phyloP scores from a whole-genome alignment of 2,113 vertebrate genomes.

The zebrafish (Danio rerio) region GRCz12tu NC_133176.1:25144501-25145000 shows the following conservation, averaged over 20 bases:
- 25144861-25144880: slow-evolving; percentile 54
- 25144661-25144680: slow-evolving; percentile 88
- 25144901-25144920: slow-evolving; percentile 76
- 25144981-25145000: slow-evolving; percentile 91
- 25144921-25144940: slow-evolving; percentile 66
- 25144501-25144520: slow-evolving; percentile 92
- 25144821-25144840: slow-evolving; percentile 32
- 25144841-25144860: slow-evolving; percentile 36
- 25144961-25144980: slow-evolving; percentile 88
- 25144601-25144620: slow-evolving; percentile 69
- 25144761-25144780: slow-evolving; percentile 40
- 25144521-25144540: slow-evolving; percentile 86
- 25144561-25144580: slow-evolving; percentile 57
- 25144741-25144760: slow-evolving; percentile 30
- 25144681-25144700: slow-evolving; percentile 91
- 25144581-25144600: slow-evolving; percentile 57
- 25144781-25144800: not conserved
- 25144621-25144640: slow-evolving; percentile 89
- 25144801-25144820: not conserved
- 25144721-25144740: slow-evolving; percentile 43
- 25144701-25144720: slow-evolving; percentile 81
- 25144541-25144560: slow-evolving; percentile 67
- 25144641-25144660: slow-evolving; percentile 88
- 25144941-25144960: slow-evolving; percentile 84
- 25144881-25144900: slow-evolving; percentile 72